phyloP scores from a whole-genome alignment of 2,888 invertebrate genomes.

The Andrena minutula region DNA sequence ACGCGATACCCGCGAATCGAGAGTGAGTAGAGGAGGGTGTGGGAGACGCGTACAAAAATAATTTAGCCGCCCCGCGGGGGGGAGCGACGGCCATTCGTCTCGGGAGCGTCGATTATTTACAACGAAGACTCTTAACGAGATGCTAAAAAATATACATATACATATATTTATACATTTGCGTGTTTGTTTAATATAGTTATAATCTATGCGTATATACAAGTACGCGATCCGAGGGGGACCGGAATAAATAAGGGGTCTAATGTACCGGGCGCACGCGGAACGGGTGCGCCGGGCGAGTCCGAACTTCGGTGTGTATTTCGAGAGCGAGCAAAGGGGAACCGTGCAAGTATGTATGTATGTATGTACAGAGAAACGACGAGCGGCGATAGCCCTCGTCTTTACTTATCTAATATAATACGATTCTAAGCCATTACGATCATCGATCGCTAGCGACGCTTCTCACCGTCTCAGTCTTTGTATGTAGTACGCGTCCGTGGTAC shows the following conservation, averaged over 20 bases:
- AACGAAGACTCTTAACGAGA: slow-evolving; percentile 48
- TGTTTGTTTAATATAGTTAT: slow-evolving; percentile 60
- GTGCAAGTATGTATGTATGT: slow-evolving; percentile 7
- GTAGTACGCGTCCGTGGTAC: slow-evolving; percentile 66
- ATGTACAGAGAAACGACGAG: slow-evolving; percentile 34
- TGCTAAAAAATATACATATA: slow-evolving; percentile 58
- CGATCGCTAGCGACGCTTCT: slow-evolving; percentile 52
- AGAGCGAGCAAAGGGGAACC: background rate
- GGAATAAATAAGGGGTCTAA: slow-evolving; percentile 65
- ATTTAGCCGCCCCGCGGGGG: slow-evolving; percentile 52
- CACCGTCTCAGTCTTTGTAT: slow-evolving; percentile 76
- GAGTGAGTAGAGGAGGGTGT: slow-evolving; percentile 1
- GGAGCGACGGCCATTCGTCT: slow-evolving; percentile 40
- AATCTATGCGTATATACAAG: slow-evolving; percentile 66
- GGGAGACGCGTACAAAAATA: slow-evolving; percentile 68
- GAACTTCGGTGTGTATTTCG: slow-evolving; percentile 7
- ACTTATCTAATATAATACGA: background rate
- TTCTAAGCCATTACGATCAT: slow-evolving; percentile 32
- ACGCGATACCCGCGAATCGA: slow-evolving; percentile 21
- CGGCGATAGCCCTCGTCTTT: background rate
- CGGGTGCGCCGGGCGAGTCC: slow-evolving; percentile 23
- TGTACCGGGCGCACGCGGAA: slow-evolving; percentile 12
- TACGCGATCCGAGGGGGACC: slow-evolving; percentile 48
- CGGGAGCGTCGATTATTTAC: slow-evolving; percentile 61
- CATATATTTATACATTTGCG: slow-evolving; percentile 42